These are phyloP conservation scores for Channallabes apus DNA, from an alignment of 2,797 vertebrate genomes.

Conservation along the genomic window DNA sequence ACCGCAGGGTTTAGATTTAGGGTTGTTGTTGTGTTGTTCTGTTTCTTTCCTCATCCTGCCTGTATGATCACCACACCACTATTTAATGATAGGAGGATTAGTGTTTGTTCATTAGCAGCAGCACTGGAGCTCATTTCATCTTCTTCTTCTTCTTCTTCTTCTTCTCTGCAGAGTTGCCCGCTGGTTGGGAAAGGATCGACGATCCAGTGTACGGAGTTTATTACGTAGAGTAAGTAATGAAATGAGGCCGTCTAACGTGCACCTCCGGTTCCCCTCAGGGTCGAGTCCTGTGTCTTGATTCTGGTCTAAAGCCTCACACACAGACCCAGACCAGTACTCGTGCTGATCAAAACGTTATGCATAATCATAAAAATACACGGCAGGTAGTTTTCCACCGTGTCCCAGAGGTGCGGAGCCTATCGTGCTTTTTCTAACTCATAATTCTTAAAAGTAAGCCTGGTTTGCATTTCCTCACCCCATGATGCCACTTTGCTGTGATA, in stretches of 20 bases:
- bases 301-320: neutral
- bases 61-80: neutral
- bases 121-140: slow-evolving; percentile 27
- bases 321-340: neutral
- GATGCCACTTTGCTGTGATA: slow-evolving; percentile 7
- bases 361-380: slow-evolving; percentile 64
- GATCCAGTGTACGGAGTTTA: slow-evolving; percentile 99
- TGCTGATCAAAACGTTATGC: neutral
- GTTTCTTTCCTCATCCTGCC: neutral
- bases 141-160: slow-evolving; percentile 40
- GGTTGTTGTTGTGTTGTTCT: neutral
- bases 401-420: slow-evolving; percentile 22
- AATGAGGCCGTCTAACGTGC: slow-evolving; percentile 13
- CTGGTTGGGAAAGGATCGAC: slow-evolving; percentile 99
- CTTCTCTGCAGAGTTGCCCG: slow-evolving; percentile 86
- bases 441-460: neutral
- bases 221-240: slow-evolving; percentile 97
- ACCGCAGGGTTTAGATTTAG: neutral
- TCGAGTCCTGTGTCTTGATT: neutral
- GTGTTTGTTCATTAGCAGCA: slow-evolving; percentile 1
- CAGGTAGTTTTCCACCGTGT: slow-evolving; percentile 59
- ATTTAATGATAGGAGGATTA: neutral
- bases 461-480: neutral
- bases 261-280: slow-evolving; percentile 2
- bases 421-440: neutral